Conservation (phyloP, 2,797 vertebrate genomes). For the Sebastes kiyomatsui region DNA sequence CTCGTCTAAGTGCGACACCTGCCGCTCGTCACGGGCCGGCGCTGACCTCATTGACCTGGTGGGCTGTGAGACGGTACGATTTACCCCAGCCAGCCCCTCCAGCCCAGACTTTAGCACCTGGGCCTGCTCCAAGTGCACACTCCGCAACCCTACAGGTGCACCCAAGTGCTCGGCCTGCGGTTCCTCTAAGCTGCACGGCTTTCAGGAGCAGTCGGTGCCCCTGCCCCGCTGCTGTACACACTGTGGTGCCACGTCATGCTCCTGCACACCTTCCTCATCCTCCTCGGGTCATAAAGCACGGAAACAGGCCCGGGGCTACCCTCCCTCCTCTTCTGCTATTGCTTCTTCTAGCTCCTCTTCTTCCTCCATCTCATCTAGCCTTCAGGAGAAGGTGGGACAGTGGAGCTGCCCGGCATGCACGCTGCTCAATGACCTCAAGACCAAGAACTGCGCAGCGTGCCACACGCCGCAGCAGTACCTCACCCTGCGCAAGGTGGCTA, state of each 20-base stretch:
- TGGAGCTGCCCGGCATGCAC: constrained; percentile 97
- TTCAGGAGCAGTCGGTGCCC: constrained; percentile 85
- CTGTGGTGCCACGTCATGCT: constrained; percentile 72
- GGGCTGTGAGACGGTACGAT: constrained; percentile 89
- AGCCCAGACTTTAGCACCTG: constrained; percentile 96
- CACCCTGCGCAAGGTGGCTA: constrained; percentile 84
- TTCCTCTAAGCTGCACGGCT: constrained; percentile 94
- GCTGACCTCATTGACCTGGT: constrained; percentile 90
- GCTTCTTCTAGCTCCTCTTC: constrained; percentile 59
- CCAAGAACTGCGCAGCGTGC: constrained; percentile 93
- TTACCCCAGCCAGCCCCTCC: constrained; percentile 93
- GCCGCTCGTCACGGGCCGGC: constrained; percentile 74
- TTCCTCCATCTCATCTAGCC: constrained; percentile 50
- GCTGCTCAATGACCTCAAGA: constrained; percentile 88
- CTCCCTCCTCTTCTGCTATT: constrained; percentile 64
- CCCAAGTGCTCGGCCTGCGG: constrained; percentile 91
- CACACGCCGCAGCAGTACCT: constrained; percentile 93
- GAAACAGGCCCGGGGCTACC: constrained; percentile 82
- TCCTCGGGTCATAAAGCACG: constrained; percentile 75
- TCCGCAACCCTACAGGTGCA: constrained; percentile 89
- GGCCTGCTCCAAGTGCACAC: constrained; percentile 95
- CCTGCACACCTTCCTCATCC: constrained; percentile 73
- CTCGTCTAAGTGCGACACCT: constrained; percentile 82
- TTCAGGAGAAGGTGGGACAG: constrained; percentile 81
- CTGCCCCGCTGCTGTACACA: constrained; percentile 77